Evolutionary conservation across 1,140 invertebrate species (phyloP).

Genomic region (Drosophila neocordata): DNA sequence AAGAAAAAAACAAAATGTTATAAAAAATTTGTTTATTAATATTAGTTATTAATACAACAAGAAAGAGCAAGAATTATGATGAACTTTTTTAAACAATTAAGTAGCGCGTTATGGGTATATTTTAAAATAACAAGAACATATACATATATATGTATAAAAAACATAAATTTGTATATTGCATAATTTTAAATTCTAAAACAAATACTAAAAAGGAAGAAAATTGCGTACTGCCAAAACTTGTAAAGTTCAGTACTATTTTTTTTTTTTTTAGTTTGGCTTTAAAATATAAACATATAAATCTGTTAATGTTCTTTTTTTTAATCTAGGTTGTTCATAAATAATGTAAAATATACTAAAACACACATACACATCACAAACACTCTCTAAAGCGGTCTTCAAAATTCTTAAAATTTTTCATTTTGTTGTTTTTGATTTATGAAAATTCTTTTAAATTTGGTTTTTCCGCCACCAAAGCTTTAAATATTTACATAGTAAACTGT

Average conservation of each 20-base stretch:
- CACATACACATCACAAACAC: slow-evolving; percentile 16
- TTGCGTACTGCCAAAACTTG: slow-evolving; percentile 82
- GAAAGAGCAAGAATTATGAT: slow-evolving; percentile 26
- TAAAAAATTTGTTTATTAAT: slow-evolving; percentile 73
- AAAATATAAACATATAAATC: slow-evolving; percentile 31
- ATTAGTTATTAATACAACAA: slow-evolving; percentile 65
- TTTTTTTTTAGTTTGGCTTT: slow-evolving; percentile 32
- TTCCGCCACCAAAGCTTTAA: slow-evolving; percentile 79
- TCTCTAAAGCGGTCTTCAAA: slow-evolving; percentile 66
- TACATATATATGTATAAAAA: background rate
- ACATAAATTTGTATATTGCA: slow-evolving; percentile 70
- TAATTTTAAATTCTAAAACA: slow-evolving; percentile 64
- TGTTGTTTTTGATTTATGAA: slow-evolving; percentile 19
- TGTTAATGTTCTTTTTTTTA: slow-evolving; percentile 47
- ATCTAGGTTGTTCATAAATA: slow-evolving; percentile 72
- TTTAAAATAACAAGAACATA: slow-evolving; percentile 47
- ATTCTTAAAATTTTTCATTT: slow-evolving; percentile 19
- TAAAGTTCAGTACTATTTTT: slow-evolving; percentile 76
- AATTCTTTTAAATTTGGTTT: slow-evolving; percentile 40
- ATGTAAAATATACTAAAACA: slow-evolving; percentile 43
- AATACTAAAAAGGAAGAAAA: slow-evolving; percentile 44
- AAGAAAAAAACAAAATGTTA: slow-evolving; percentile 47
- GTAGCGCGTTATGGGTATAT: slow-evolving; percentile 78
- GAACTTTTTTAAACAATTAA: slow-evolving; percentile 76
- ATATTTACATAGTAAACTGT: slow-evolving; percentile 77